phyloP scores from a whole-genome alignment of 2,797 vertebrate species.

The Tinamus major region DNA sequence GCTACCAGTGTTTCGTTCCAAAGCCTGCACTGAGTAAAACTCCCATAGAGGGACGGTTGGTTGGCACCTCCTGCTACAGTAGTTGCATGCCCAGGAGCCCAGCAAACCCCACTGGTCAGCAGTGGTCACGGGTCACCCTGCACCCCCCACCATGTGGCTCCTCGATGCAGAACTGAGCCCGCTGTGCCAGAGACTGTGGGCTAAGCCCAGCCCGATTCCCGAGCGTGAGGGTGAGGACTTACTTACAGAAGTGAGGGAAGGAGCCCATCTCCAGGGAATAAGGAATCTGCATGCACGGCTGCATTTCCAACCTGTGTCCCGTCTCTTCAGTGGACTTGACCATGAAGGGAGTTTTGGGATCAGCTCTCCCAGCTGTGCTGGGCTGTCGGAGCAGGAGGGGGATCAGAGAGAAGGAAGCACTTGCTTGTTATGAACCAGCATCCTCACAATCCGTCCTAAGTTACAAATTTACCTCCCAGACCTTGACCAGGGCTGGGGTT shows the following conservation, averaged over 20 bases:
- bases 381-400: not conserved
- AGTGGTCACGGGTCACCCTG: not conserved
- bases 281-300: not conserved
- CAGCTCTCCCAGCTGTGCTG: not conserved
- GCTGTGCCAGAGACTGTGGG: not conserved
- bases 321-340: constrained; percentile 8
- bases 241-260: constrained; percentile 57
- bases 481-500: constrained; percentile 27
- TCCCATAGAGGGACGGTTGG: not conserved
- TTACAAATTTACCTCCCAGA: constrained; percentile 61
- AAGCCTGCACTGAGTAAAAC: not conserved
- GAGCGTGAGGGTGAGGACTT: not conserved
- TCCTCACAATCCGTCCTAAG: constrained; percentile 19
- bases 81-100: not conserved
- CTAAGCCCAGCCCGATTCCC: not conserved
- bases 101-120: not conserved
- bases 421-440: constrained; percentile 28
- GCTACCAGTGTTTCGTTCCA: not conserved
- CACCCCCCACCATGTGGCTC: accelerated
- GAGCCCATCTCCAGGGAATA: not conserved
- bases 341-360: not conserved
- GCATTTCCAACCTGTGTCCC: constrained; percentile 9
- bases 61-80: accelerated
- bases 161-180: not conserved
- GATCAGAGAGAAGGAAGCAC: not conserved